Evolutionary conservation across 2,797 vertebrate species (phyloP).

Genomic region (Tachyglossus aculeatus): DNA sequence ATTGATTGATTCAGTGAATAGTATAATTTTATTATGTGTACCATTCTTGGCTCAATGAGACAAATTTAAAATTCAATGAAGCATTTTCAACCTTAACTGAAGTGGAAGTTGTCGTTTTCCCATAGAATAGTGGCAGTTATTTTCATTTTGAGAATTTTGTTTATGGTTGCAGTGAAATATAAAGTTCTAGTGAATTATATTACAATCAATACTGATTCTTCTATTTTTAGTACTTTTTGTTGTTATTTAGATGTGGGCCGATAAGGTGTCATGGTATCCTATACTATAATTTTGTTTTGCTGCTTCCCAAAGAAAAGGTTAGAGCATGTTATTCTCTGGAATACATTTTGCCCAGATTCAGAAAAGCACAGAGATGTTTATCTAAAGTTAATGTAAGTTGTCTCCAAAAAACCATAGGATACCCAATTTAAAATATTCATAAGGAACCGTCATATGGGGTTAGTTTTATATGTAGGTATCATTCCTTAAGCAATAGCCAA

Average conservation of each 20-base stretch:
- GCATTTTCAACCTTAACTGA: background rate
- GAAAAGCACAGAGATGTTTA: too few species aligned
- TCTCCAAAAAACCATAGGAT: too few species aligned
- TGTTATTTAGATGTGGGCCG: background rate
- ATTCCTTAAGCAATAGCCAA: too few species aligned
- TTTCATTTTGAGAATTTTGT: background rate
- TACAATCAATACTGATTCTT: constrained; percentile 6
- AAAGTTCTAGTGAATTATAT: background rate
- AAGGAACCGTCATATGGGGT: too few species aligned
- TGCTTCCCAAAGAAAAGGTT: too few species aligned
- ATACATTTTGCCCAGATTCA: too few species aligned
- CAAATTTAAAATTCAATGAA: background rate
- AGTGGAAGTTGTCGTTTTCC: background rate
- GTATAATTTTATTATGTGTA: background rate
- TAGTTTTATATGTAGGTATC: too few species aligned
- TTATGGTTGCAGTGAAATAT: background rate
- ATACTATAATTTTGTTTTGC: background rate
- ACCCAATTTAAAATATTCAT: too few species aligned
- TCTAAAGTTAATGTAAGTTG: too few species aligned
- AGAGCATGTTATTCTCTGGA: too few species aligned
- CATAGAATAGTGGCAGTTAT: background rate
- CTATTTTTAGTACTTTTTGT: background rate
- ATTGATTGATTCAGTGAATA: constrained; percentile 6
- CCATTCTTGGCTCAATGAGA: background rate
- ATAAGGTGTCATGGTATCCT: background rate